These are phyloP conservation scores for Macrotus californicus DNA, from an alignment of 2,113 vertebrate species.

Conservation along the genomic window DNA sequence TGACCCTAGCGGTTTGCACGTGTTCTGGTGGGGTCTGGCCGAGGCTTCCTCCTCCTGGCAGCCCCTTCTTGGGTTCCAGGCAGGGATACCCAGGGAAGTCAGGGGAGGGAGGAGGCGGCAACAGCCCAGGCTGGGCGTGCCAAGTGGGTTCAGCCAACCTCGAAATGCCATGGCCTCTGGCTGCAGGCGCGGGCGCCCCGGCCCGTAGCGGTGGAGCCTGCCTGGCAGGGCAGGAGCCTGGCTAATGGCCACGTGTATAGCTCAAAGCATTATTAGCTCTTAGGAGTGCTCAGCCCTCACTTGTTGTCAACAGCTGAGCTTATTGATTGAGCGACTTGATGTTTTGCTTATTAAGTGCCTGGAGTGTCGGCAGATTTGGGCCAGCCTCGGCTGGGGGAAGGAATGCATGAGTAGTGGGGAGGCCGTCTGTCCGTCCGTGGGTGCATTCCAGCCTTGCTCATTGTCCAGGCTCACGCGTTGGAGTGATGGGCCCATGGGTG, in stretches of 20 bases:
- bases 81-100: not conserved
- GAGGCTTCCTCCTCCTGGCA: not conserved
- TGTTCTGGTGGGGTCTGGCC: not conserved
- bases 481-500: not conserved
- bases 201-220: not conserved
- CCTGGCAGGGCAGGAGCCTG: slow-evolving; percentile 52
- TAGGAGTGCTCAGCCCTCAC: slow-evolving; percentile 55
- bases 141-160: slow-evolving; percentile 14
- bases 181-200: slow-evolving; percentile 31
- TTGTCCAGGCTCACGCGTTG: not conserved
- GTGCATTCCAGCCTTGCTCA: not conserved
- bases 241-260: slow-evolving; percentile 73
- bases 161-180: slow-evolving; percentile 36
- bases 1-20: not conserved
- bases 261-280: slow-evolving; percentile 76
- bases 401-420: not conserved
- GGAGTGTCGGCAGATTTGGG: slow-evolving; percentile 63
- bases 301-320: slow-evolving; percentile 69
- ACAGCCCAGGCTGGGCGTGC: not conserved
- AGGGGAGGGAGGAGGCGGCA: not conserved
- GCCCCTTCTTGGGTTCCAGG: not conserved
- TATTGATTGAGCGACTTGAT: slow-evolving; percentile 75
- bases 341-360: slow-evolving; percentile 72
- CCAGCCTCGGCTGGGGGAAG: slow-evolving; percentile 28
- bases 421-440: not conserved